phyloP scores from a whole-genome alignment of 2,888 invertebrate species.

The Choristoneura rosaceana region DNA sequence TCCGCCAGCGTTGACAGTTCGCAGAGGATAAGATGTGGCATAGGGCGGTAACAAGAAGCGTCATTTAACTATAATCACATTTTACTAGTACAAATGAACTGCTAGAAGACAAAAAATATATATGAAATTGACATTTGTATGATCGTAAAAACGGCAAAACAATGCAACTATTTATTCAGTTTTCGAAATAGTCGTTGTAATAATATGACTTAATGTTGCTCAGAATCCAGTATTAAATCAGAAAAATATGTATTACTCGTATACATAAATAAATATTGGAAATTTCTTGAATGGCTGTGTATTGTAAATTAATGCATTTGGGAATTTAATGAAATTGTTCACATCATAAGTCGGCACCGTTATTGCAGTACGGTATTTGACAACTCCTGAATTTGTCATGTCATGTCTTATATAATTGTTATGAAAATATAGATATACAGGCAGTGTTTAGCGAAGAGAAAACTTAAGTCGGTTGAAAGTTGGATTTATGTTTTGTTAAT shows the following conservation, averaged over 20 bases:
- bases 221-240: slow-evolving; percentile 10
- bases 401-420: too few relatives aligned
- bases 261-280: neutral
- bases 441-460: too few relatives aligned
- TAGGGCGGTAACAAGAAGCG: too few relatives aligned
- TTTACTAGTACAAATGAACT: too few relatives aligned
- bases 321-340: neutral
- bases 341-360: neutral
- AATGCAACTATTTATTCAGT: neutral
- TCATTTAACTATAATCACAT: too few relatives aligned
- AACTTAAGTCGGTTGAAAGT: too few relatives aligned
- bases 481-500: too few relatives aligned
- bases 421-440: too few relatives aligned
- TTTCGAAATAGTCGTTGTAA: neutral
- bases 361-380: neutral
- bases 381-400: too few relatives aligned
- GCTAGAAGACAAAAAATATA: too few relatives aligned
- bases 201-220: neutral
- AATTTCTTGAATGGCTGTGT: slow-evolving; percentile 1
- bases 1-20: too few relatives aligned
- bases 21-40: too few relatives aligned
- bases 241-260: neutral
- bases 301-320: neutral
- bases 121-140: neutral
- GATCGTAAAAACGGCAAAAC: neutral